Evolutionary conservation across 2,113 vertebrate species (phyloP).

Genomic region (Chinchilla lanigera): DNA sequence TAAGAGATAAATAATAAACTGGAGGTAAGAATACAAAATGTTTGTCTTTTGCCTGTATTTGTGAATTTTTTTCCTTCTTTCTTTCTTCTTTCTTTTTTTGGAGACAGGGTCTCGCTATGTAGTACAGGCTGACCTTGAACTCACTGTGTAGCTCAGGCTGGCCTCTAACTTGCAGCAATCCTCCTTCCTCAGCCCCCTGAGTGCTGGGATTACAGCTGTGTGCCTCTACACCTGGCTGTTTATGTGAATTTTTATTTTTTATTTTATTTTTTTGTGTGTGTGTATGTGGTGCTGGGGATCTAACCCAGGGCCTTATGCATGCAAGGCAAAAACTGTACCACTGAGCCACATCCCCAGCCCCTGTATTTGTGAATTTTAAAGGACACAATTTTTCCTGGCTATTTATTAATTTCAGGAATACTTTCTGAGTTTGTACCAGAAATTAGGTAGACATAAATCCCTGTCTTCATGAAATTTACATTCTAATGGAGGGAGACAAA

Average conservation of each 20-base stretch:
- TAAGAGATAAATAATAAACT: conserved; percentile 75
- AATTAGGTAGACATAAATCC: conserved; percentile 36
- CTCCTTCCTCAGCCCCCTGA: neutral
- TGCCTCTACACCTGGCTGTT: neutral
- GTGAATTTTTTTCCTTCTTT: conserved; percentile 25
- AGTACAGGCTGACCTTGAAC: neutral
- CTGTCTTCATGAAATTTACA: neutral
- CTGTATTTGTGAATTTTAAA: conserved; percentile 60
- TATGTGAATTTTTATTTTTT: neutral
- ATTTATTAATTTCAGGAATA: conserved; percentile 44
- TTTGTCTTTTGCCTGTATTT: conserved; percentile 36
- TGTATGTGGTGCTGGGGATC: neutral
- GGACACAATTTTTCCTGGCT: neutral
- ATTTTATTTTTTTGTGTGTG: neutral
- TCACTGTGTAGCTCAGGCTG: neutral
- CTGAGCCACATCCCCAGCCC: neutral
- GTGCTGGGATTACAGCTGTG: neutral
- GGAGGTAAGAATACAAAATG: conserved; percentile 61
- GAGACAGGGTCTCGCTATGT: neutral
- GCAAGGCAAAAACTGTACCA: neutral
- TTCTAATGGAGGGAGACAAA: conserved; percentile 18
- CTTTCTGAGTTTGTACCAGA: neutral
- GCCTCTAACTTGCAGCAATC: neutral
- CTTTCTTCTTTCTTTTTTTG: neutral
- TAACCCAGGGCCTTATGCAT: neutral